Evolutionary conservation across 2,113 vertebrate species (phyloP).

Genomic region (Cranoglanis bouderius): DNA sequence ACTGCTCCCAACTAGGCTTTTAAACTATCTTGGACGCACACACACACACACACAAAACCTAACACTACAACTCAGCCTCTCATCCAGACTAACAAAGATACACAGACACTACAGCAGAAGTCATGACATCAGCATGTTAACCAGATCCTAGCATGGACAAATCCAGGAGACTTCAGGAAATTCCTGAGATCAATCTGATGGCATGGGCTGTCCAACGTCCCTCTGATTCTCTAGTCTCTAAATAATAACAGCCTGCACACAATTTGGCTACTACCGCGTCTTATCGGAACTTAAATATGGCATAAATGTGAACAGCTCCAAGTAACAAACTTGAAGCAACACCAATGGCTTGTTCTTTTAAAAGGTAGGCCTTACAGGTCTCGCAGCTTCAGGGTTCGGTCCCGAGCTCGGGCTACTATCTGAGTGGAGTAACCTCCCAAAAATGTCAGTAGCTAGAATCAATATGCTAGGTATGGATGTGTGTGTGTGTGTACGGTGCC

Average conservation of each 20-base stretch:
- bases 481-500: neutral
- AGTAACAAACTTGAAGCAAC: neutral
- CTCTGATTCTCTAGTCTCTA: neutral
- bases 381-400: neutral
- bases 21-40: slow-evolving; percentile 35
- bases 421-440: neutral
- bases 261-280: neutral
- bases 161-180: neutral
- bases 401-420: neutral
- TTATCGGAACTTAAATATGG: neutral
- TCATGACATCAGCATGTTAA: neutral
- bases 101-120: neutral
- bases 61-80: slow-evolving; percentile 25
- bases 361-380: neutral
- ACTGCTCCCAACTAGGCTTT: slow-evolving; percentile 50
- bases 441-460: neutral
- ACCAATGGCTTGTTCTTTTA: neutral
- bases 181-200: neutral
- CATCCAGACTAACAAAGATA: slow-evolving; percentile 37
- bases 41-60: neutral
- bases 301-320: neutral
- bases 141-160: neutral
- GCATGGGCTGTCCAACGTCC: neutral
- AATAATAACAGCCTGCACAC: too few relatives aligned
- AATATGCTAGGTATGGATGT: neutral